These are phyloP conservation scores for Linepithema humile DNA, from an alignment of 1,140 invertebrate species.

Conservation along the genomic window DNA sequence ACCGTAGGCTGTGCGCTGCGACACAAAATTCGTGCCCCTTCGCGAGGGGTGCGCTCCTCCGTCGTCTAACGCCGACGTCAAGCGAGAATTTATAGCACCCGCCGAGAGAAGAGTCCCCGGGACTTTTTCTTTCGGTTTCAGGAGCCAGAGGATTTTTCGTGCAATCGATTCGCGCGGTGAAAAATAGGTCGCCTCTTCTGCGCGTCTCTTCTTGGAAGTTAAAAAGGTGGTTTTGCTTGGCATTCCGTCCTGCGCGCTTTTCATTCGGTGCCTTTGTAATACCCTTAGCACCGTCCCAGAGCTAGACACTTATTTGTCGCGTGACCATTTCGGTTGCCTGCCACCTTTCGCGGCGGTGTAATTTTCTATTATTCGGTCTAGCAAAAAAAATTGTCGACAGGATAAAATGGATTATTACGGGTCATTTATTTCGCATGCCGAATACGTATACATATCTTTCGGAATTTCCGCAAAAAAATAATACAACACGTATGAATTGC, in stretches of 20 bases:
- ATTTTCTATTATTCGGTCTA: slow-evolving; percentile 5
- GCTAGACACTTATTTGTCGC: slow-evolving; percentile 19
- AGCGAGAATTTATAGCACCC: slow-evolving; percentile 51
- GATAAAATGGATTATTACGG: slow-evolving; percentile 7
- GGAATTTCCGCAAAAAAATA: neutral
- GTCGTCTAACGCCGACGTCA: slow-evolving; percentile 28
- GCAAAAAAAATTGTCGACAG: neutral
- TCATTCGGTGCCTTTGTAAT: slow-evolving; percentile 26
- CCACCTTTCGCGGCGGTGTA: neutral
- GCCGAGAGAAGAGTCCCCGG: neutral
- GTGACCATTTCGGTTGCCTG: neutral
- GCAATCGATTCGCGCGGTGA: slow-evolving; percentile 21
- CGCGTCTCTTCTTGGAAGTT: neutral
- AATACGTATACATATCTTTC: neutral
- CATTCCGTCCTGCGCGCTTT: neutral
- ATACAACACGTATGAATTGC: neutral
- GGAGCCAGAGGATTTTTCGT: slow-evolving; percentile 11
- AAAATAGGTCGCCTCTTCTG: slow-evolving; percentile 14
- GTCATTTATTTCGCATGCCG: neutral
- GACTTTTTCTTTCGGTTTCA: slow-evolving; percentile 26
- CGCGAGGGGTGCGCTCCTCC: neutral
- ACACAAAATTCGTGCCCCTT: slow-evolving; percentile 28
- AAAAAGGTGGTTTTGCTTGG: slow-evolving; percentile 10
- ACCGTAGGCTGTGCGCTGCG: slow-evolving; percentile 20
- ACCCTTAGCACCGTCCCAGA: neutral